Base-by-base conservation (phyloP, 2,888 invertebrate genomes). In the Agelastica alni region DNA sequence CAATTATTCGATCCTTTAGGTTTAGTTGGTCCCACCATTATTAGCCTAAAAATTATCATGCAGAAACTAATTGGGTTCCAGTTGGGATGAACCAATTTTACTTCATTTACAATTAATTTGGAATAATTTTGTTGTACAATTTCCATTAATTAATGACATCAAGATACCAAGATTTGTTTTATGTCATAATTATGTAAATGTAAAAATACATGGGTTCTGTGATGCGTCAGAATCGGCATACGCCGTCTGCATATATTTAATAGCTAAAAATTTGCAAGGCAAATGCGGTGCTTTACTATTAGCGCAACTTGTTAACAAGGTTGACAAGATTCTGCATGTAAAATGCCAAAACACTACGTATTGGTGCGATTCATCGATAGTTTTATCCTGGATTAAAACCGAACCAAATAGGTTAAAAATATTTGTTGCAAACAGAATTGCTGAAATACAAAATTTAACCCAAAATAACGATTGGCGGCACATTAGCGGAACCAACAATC, bases 1-100 rank as follows among this genome's bases (percentile, higher is more conserved):
- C 14, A 13, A 3, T 47, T 48, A 28, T 43, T 44, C 32, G 53
- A 53, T 32, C 53, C 43, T 1, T n/a, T 48, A 5, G 53, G 53
- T 2, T 30, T 54, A 20, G 16, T 53, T 6, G 37, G 53, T 10
- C 53, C 45, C 7, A 22, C 42, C 2, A 34, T 42, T 14, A 20
- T 44, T 2, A 45, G 22, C 4, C 47, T 43, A 6, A 53, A 53
- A 31, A 9, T 53, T 17, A 22, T 41, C 9, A 30, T 30, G 30
- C 30, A 30, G 12, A 30, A 30, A 30, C 30, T 30, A n/a, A n/a
- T n/a, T n/a, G n/a, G n/a, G n/a, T n/a, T n/a, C n/a, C n/a, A n/a
- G n/a, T n/a, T n/a, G n/a, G n/a, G n/a, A n/a, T n/a, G n/a, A n/a
- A n/a, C n/a, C n/a, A n/a, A n/a, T n/a, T n/a, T n/a, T n/a, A n/a